Evolutionary conservation across 2,797 vertebrate species (phyloP), one percentile per base, ranked within the genome.

Genomic region (Lophius americanus): DNA sequence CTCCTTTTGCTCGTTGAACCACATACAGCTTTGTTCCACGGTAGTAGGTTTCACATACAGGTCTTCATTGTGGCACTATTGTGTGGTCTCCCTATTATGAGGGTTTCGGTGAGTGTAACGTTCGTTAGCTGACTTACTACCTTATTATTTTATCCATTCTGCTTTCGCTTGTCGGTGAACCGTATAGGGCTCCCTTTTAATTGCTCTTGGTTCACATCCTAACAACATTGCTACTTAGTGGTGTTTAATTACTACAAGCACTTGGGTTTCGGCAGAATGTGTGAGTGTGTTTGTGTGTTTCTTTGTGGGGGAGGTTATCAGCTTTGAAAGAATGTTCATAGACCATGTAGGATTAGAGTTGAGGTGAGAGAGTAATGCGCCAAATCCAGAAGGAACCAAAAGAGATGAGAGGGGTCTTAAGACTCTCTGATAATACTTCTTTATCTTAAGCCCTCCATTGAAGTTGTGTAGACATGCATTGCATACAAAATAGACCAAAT

Each of bases 341-440:
- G 46, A 70, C 44, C 51, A 46, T 14, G 4, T 32, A 5, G 4
- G 39, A 36, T 51, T 37, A 57, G 50, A 63, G 60, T 44, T 54
- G 53, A 82, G 59, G 42, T 65, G 61, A 79, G 52, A 70, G 57
- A 67, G 38, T 57, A 42, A 64, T 36, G 39, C 47, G 41, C 37
- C 58, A 68, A 80, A 77, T 67, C 50, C 7, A 69, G 32, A 49
- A 5, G 33, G 47, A 74, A 59, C 66, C 13, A 60, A 72, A 59
- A 14, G 58, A 60, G 62, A 63, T 60, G 57, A 76, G 52, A 85
- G 47, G 4, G 9, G 50, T 49, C 53, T 66, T 57, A 63, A 65
- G 49, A 49, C 12, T 36, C 56, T 36, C 39, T 68, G 54, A 68
- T 64, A 69, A 71, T 3, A 14, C 39, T 35, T 3, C 39, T 69